Base-by-base conservation (phyloP, 2,888 invertebrate species). In the Lymantria monacha region DNA sequence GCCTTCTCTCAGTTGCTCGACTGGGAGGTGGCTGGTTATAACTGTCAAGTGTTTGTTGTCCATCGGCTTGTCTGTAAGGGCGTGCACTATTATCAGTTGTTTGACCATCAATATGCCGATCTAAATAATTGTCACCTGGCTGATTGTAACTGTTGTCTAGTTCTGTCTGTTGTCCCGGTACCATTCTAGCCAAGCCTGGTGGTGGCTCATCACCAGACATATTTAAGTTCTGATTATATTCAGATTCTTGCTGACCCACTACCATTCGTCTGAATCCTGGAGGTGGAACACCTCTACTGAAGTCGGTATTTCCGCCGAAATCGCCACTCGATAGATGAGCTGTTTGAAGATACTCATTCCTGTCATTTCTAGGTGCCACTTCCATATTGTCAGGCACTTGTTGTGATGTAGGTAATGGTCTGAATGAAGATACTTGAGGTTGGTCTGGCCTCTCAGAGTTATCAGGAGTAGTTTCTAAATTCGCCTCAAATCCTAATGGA, bases 331-430 rank as follows among this genome's bases (percentile, higher is more conserved):
- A 95, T 44, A 95, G 81, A 70, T 95, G 95, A 13, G 95, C 95
- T 1, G 95, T 96, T 82, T 95, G 95, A 53, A 96, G 82, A 76
- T 96, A 96, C 76, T 95, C 94, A 75, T 95, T 95, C 52, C 95
- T 90, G 66, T 96, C 95, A 74, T 93, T 94, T 55, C 93, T 93
- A 0, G 94, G 94, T 10, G 93, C 92, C 30, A 93, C 90, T 79
- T 94, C 95, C 67, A 92, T 80, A 70, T 93, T 93, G 53, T 93
- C 93, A 0, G 92, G 91, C 46, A 87, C 76, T 46, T 76, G 81
- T 22, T 79, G 82, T 10, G 79, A 64, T 14, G 81, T 59, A 37
- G 81, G 67, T 55, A 75, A 55, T 0, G 76, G 70, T 44, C 79
- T 69, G 49, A 77, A 83, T 9, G 73, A 64, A 1, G 78, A 57